Conservation (phyloP, 37 sponge, comb jelly and placozoan genomes). For the Chondrosia reniformis region DNA sequence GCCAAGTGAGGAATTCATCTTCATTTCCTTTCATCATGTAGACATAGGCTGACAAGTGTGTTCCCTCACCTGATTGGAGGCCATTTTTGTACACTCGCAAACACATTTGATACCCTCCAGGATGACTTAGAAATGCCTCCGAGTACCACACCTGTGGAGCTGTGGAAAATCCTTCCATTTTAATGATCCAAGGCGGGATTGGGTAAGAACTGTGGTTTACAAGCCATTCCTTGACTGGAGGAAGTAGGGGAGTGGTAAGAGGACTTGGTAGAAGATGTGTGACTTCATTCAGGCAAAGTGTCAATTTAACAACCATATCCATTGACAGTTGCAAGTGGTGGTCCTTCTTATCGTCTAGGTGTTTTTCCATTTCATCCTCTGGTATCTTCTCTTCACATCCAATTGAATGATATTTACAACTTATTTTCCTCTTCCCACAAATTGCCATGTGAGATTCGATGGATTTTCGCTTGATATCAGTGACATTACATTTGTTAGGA, state of each 20-base stretch:
- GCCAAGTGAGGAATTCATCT: not conserved
- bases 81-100: not conserved
- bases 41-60: not conserved
- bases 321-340: not conserved
- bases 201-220: not conserved
- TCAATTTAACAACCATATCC: constrained; percentile 6
- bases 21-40: not conserved
- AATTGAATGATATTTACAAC: not conserved
- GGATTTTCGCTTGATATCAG: not conserved
- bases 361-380: not conserved
- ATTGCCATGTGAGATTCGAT: not conserved
- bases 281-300: not conserved
- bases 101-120: constrained; percentile 1
- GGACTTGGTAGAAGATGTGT: too few relatives aligned
- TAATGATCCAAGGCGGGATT: constrained; percentile 8
- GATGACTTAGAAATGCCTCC: not conserved
- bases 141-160: constrained; percentile 1
- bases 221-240: too few relatives aligned
- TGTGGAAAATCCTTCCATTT: constrained; percentile 7
- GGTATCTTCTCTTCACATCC: not conserved
- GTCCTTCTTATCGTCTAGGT: not conserved
- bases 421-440: not conserved
- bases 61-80: not conserved
- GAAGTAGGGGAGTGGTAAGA: too few relatives aligned
- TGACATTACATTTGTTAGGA: not conserved